Percentiles rank a stretch among this genome's conserved stretches.
phyloP scores from a whole-genome alignment of 2,113 vertebrate genomes.

The Gymnarchus niloticus region DNA sequence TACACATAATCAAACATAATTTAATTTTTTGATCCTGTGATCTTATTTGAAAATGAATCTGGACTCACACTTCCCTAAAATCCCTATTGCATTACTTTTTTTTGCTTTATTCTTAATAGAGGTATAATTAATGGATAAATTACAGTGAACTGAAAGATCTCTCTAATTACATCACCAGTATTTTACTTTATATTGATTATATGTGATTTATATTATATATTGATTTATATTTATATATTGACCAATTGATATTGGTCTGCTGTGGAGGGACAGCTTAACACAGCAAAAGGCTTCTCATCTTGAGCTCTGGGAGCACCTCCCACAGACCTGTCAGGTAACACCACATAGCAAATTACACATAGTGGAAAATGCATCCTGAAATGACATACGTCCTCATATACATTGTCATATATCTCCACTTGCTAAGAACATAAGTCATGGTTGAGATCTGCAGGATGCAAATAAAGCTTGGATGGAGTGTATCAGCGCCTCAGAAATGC shows the following conservation, averaged over 20 bases:
- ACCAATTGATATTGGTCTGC: not conserved
- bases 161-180: not conserved
- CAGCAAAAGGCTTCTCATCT: not conserved
- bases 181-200: not conserved
- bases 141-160: not conserved
- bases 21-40: slow-evolving; percentile 35
- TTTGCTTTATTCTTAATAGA: not conserved
- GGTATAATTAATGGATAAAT: not conserved
- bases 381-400: too few relatives aligned
- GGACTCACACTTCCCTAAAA: not conserved
- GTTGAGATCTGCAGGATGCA: not conserved
- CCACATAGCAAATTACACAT: too few relatives aligned
- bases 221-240: too few relatives aligned
- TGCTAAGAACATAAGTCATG: too few relatives aligned
- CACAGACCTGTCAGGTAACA: not conserved
- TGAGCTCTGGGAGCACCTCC: not conserved
- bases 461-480: not conserved
- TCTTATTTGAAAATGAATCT: slow-evolving; percentile 27
- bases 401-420: too few relatives aligned
- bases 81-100: not conserved
- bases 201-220: too few relatives aligned
- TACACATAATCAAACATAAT: slow-evolving; percentile 30
- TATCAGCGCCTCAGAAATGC: not conserved
- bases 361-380: not conserved
- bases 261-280: not conserved